These are phyloP conservation scores for Tetranychus cinnabarinus DNA, from an alignment of 1,140 invertebrate genomes.

Conservation along the genomic window DNA sequence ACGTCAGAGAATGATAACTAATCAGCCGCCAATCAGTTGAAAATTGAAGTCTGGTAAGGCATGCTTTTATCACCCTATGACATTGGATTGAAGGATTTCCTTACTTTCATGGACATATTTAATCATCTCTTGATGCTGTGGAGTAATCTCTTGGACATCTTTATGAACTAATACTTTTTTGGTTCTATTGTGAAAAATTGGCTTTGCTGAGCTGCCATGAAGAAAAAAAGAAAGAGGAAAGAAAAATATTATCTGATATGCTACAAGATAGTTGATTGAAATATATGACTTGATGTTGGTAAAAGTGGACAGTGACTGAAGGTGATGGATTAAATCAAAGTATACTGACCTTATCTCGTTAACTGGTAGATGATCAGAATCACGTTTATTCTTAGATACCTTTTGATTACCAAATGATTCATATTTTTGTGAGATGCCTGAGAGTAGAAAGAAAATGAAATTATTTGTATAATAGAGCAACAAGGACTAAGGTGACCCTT, in stretches of 20 bases:
- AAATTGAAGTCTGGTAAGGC: too few species aligned
- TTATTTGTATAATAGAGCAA: neutral
- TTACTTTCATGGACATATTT: constrained; percentile 38
- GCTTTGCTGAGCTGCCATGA: constrained; percentile 23
- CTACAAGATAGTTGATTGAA: too few species aligned
- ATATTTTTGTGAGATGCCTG: constrained; percentile 19
- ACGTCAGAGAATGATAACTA: too few species aligned
- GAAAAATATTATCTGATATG: too few species aligned
- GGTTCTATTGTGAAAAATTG: constrained; percentile 40
- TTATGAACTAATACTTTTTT: constrained; percentile 34
- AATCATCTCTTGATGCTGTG: constrained; percentile 45
- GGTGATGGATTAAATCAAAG: neutral
- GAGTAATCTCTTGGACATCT: constrained; percentile 38
- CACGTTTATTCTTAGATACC: neutral
- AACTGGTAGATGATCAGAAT: neutral
- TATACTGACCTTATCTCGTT: neutral
- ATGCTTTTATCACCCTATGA: too few species aligned
- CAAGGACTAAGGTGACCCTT: too few species aligned
- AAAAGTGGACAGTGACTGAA: too few species aligned
- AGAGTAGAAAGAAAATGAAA: constrained; percentile 25
- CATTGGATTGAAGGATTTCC: neutral
- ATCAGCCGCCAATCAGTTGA: too few species aligned
- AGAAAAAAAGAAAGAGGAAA: too few species aligned
- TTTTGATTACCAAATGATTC: constrained; percentile 34
- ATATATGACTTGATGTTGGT: too few species aligned